Evolutionary conservation across 2,888 invertebrate genomes (phyloP), one percentile per base, ranked within the genome.

Genomic region (Bursaphelenchus okinawaensis): DNA sequence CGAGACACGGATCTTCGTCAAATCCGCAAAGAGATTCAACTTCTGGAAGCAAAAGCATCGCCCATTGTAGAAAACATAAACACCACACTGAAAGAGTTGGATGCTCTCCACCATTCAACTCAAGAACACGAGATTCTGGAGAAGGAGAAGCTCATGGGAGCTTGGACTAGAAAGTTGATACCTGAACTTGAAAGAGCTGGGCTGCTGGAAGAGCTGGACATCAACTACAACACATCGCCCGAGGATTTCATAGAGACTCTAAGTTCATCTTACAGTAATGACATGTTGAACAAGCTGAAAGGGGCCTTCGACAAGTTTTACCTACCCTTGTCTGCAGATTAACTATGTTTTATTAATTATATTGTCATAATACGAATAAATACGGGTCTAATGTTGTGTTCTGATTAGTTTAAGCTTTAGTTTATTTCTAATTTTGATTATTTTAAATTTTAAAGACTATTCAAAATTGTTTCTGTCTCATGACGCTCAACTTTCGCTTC

Each of bases 1-100:
- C 31, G 60, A 3, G 60, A 59, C 12, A 40, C 51, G 9, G 60
- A 59, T 55, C 60, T 59, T 29, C 60, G 60, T 19, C 31, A 59
- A n/a, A n/a, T 59, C 12, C 40, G 60, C 16, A 31, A 50, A 9
- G 22, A 59, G n/a, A 26, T 59, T 20, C 16, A 31, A 27, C n/a
- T 50, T 3, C n/a, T 27, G 16, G 60, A 59, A 20, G 60, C 29
- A 12, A 23, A 59, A 40, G 40, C 40, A 2, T 12, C 40, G 12
- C 40, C 40, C 40, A 40, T 40, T 40, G 40, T 40, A 16, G 40
- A 40, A 16, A 12, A n/a, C 12, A 59, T 59, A 20, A 23, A 27
- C 9, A 6, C 29, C 19, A 22, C 16, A 8, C 31, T 55, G 20
- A 50, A 26, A 20, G 24, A 59, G 51, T 55, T 59, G 12, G 60